These are phyloP conservation scores for Tiaroga cobitis DNA, from an alignment of 2,797 vertebrate genomes.

Conservation along the genomic window DNA sequence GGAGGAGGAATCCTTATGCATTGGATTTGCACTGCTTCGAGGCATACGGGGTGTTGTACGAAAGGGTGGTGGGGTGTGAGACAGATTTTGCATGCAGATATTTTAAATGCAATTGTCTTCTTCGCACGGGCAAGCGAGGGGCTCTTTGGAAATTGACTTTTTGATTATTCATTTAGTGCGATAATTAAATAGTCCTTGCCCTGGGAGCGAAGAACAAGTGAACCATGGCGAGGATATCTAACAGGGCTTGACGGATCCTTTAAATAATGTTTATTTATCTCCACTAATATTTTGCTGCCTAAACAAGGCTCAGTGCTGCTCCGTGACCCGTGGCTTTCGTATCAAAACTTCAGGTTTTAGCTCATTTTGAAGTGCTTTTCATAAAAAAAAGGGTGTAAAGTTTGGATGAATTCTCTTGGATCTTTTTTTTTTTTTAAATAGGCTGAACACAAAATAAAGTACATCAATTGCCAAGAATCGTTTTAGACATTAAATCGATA, in stretches of 20 bases:
- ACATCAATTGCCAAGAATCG: neutral
- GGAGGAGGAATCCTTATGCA: conserved; percentile 58
- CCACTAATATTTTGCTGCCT: conserved; percentile 76
- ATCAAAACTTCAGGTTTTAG: conserved; percentile 32
- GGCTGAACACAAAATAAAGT: neutral
- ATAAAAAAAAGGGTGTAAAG: neutral
- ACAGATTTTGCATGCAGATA: conserved; percentile 73
- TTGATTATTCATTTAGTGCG: conserved; percentile 84
- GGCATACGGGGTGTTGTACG: conserved; percentile 55
- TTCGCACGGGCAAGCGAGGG: conserved; percentile 64
- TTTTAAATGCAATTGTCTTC: conserved; percentile 68
- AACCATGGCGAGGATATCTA: conserved; percentile 77
- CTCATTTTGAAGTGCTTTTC: conserved; percentile 25
- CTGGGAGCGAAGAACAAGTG: conserved; percentile 81
- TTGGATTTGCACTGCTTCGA: conserved; percentile 60
- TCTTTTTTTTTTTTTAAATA: neutral
- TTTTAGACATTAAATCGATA: neutral
- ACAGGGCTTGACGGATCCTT: conserved; percentile 84
- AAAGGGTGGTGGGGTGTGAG: conserved; percentile 47
- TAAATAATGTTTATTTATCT: conserved; percentile 88
- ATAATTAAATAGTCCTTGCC: conserved; percentile 85
- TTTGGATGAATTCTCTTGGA: neutral
- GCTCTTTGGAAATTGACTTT: conserved; percentile 74
- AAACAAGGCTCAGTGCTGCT: conserved; percentile 66
- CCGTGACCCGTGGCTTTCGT: conserved; percentile 62